These are phyloP conservation scores for Penaeus indicus DNA, from an alignment of 1,140 invertebrate genomes.

Conservation along the genomic window DNA sequence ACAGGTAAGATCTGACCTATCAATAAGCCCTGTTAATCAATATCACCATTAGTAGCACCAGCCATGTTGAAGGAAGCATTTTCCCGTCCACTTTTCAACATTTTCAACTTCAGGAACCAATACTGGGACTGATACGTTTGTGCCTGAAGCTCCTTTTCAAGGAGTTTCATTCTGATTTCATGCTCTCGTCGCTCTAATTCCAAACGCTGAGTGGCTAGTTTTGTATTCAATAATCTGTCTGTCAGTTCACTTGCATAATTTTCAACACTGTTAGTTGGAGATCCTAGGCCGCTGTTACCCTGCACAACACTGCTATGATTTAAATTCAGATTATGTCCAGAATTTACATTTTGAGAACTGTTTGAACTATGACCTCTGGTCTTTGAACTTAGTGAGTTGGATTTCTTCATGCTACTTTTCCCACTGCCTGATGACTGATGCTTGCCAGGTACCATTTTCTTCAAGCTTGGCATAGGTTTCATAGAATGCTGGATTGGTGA, in stretches of 20 bases:
- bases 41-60: slow-evolving; percentile 61
- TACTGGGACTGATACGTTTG: slow-evolving; percentile 62
- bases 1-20: slow-evolving; percentile 34
- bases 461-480: slow-evolving; percentile 60
- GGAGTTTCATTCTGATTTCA: slow-evolving; percentile 56
- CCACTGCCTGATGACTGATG: slow-evolving; percentile 24
- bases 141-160: slow-evolving; percentile 63
- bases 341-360: neutral
- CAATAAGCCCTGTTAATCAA: slow-evolving; percentile 52
- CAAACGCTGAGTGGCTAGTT: slow-evolving; percentile 43
- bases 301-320: neutral
- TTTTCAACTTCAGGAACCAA: slow-evolving; percentile 61
- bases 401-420: slow-evolving; percentile 32
- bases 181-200: slow-evolving; percentile 56
- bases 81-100: slow-evolving; percentile 51
- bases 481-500: slow-evolving; percentile 46
- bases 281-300: slow-evolving; percentile 1
- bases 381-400: slow-evolving; percentile 9
- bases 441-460: slow-evolving; percentile 61
- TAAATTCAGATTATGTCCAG: slow-evolving; percentile 3
- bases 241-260: slow-evolving; percentile 25
- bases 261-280: slow-evolving; percentile 18
- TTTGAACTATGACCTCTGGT: slow-evolving; percentile 12
- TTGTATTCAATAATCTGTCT: slow-evolving; percentile 38
- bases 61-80: slow-evolving; percentile 33